Conservation (phyloP, 64 coral and sea anemone genomes). For the Montipora efflorescens region DNA sequence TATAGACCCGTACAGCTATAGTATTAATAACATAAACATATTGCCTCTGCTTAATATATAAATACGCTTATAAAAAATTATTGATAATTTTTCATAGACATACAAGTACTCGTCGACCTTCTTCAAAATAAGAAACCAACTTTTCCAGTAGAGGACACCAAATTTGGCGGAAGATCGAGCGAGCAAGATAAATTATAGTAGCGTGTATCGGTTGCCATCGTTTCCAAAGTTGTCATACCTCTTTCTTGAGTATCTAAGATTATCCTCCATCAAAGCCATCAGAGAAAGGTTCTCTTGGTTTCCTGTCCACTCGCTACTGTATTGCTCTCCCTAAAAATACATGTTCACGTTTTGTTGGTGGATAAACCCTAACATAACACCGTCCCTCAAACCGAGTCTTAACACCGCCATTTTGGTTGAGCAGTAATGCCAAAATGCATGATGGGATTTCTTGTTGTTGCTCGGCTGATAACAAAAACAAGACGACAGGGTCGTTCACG, state of each 20-base stretch:
- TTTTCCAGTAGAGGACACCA: not conserved
- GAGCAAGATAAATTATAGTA: not conserved
- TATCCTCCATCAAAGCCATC: slow-evolving; percentile 68
- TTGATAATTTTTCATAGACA: too few relatives aligned
- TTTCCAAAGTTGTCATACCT: slow-evolving; percentile 40
- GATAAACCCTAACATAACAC: not conserved
- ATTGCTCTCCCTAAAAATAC: not conserved
- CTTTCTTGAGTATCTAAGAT: slow-evolving; percentile 45
- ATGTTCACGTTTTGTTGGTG: not conserved
- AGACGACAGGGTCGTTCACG: too few relatives aligned
- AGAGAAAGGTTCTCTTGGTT: not conserved
- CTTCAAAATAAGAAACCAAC: too few relatives aligned
- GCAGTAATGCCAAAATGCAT: not conserved
- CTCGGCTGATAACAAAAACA: too few relatives aligned
- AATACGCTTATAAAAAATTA: too few relatives aligned
- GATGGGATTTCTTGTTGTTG: slow-evolving; percentile 37
- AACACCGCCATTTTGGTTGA: slow-evolving; percentile 44
- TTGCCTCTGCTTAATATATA: too few relatives aligned
- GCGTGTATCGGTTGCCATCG: slow-evolving; percentile 38
- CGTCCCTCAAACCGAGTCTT: not conserved
- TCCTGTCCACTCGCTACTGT: not conserved
- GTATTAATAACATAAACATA: too few relatives aligned
- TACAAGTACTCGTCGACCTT: too few relatives aligned
- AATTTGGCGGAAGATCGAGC: not conserved
- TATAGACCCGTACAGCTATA: too few relatives aligned